Conservation (phyloP, 2,888 invertebrate genomes). For the Coleophora deauratella region DNA sequence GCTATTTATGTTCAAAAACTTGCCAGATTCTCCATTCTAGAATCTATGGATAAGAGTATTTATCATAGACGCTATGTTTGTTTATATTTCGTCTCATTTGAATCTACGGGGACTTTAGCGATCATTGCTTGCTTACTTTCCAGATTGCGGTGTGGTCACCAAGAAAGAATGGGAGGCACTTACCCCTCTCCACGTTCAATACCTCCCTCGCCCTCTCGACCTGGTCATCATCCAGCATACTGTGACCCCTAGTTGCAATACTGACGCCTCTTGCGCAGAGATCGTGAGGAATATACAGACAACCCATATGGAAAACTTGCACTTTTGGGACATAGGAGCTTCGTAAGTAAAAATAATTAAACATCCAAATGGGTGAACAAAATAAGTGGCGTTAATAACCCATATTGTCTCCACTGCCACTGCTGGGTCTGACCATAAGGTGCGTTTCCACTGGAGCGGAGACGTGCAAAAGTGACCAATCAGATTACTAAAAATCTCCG, state of each 20-base stretch:
- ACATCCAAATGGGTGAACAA: background rate
- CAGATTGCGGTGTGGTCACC: slow-evolving; percentile 53
- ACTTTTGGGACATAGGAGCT: slow-evolving; percentile 71
- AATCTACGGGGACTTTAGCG: too few species aligned
- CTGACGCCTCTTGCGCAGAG: slow-evolving; percentile 51
- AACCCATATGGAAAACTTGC: slow-evolving; percentile 61
- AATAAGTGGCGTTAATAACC: background rate
- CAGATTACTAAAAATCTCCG: too few species aligned
- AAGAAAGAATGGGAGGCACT: slow-evolving; percentile 76
- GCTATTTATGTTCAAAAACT: too few species aligned
- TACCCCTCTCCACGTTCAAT: slow-evolving; percentile 58
- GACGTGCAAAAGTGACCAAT: too few species aligned
- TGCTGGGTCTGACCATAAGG: too few species aligned
- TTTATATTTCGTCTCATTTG: too few species aligned
- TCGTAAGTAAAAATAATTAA: slow-evolving; percentile 50
- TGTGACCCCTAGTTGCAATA: slow-evolving; percentile 57
- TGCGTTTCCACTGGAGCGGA: too few species aligned
- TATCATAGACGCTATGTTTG: too few species aligned
- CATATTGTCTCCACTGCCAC: too few species aligned
- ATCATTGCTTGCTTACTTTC: too few species aligned
- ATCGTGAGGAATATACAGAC: slow-evolving; percentile 63
- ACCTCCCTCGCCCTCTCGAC: slow-evolving; percentile 71
- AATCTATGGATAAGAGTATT: too few species aligned
- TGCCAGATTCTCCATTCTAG: too few species aligned
- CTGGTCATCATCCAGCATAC: slow-evolving; percentile 76